Base-by-base conservation (phyloP, 2,888 invertebrate species). In the Melanostoma mellinum region DNA sequence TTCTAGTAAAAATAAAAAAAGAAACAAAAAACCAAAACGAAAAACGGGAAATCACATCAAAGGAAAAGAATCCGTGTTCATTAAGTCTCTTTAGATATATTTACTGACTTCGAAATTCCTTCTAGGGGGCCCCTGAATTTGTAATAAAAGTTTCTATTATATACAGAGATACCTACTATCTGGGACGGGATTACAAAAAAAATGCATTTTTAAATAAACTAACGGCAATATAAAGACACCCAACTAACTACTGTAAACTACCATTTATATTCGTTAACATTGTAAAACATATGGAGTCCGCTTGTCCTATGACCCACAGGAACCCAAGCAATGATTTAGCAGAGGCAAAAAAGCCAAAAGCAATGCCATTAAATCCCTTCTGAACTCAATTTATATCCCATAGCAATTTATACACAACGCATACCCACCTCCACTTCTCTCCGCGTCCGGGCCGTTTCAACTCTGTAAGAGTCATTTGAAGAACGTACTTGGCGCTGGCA, bases 361-460 rank as follows among this genome's bases (percentile, higher is more conserved):
- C 69, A 58, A 86, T 86, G 86, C 89, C 88, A 89, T 89, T 89
- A 89, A 89, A 89, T 89, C 89, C 89, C 89, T 88, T 87, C 87
- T 88, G 89, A 89, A 89, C 89, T 88, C 87, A 89, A 89, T 89
- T 89, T 88, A 87, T 88, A 89, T 89, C 89, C 89, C 89, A 88
- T 87, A 88, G 87, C 89, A 89, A 89, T 89, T 89, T 89, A 89
- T 88, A 88, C 88, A 88, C 74, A 74, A 77, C 82, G 73, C 82
- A 73, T 52, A 67, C 9, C 65, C 20, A 20, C 20, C 20, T 20
- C 20, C 20, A 20, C 20, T 20, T 20, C 20, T 20, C 20, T 1
- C 20, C 20, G 20, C 20, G 1, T 73, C 52, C 46, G 53, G 58
- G 36, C 44, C 58, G 71, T 40, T 53, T 44, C 46, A 44, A 53